Conservation (phyloP, 2,888 invertebrate genomes). For the Rhaphigaster nebulosa region DNA sequence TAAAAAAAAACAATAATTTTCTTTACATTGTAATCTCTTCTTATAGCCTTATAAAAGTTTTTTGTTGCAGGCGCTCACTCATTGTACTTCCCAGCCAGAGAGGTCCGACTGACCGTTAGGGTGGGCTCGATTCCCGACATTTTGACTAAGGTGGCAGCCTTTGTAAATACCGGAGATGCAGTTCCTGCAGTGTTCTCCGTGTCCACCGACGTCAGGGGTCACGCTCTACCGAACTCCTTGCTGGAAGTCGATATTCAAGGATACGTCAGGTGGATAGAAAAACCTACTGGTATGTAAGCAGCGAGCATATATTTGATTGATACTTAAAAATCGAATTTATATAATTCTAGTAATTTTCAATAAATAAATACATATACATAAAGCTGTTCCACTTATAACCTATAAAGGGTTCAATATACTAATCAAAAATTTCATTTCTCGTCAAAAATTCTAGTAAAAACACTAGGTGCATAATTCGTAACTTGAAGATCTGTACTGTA, state of each 20-base stretch:
- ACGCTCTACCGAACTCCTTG: neutral
- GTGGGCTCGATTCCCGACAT: conserved; percentile 15
- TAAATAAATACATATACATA: too few relatives aligned
- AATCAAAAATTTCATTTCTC: too few relatives aligned
- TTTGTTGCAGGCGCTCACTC: neutral
- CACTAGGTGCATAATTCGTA: too few relatives aligned
- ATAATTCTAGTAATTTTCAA: too few relatives aligned
- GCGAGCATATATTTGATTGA: neutral
- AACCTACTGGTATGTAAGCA: conserved; percentile 20
- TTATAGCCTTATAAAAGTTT: neutral
- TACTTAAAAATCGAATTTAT: too few relatives aligned
- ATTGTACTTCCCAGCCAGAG: conserved; percentile 5
- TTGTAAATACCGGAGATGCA: neutral
- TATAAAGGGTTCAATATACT: too few relatives aligned
- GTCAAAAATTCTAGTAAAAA: too few relatives aligned
- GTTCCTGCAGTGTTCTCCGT: conserved; percentile 34
- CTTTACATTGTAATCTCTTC: too few relatives aligned
- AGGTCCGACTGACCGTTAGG: neutral
- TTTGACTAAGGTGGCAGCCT: conserved; percentile 2
- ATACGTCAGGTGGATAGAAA: conserved; percentile 18
- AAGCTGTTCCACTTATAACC: too few relatives aligned
- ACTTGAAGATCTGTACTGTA: too few relatives aligned
- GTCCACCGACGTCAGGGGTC: neutral
- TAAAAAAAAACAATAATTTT: too few relatives aligned
- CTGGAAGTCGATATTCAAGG: conserved; percentile 13